Evolutionary conservation across 2,113 vertebrate genomes (phyloP).

Genomic region (Ailuropoda melanoleuca): DNA sequence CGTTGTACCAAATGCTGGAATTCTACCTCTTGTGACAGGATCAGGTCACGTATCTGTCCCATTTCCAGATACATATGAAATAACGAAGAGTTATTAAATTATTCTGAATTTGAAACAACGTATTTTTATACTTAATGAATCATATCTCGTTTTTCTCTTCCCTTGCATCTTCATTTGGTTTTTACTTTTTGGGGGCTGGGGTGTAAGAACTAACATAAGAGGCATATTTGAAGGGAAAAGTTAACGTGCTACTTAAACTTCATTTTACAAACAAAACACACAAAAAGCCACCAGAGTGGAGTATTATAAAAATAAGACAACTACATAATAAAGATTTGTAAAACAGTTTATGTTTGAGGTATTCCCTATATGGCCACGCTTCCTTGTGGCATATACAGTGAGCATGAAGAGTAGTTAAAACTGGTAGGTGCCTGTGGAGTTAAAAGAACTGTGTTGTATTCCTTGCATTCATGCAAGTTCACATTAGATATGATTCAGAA

Average conservation of each 20-base stretch:
- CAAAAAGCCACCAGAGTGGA: constrained; percentile 56
- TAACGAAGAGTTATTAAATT: constrained; percentile 94
- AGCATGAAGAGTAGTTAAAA: neutral
- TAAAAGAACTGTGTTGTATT: neutral
- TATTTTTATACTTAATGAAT: constrained; percentile 88
- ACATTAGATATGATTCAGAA: neutral
- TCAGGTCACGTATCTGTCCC: constrained; percentile 94
- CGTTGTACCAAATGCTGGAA: constrained; percentile 97
- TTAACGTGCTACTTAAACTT: constrained; percentile 41
- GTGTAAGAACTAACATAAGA: constrained; percentile 55
- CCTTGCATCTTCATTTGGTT: constrained; percentile 67
- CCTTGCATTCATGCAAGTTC: neutral
- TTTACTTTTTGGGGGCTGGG: neutral
- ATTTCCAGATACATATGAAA: constrained; percentile 96
- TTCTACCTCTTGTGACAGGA: constrained; percentile 96
- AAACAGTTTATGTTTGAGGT: neutral
- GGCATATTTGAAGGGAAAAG: constrained; percentile 66
- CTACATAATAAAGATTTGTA: constrained; percentile 58
- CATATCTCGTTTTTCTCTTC: constrained; percentile 81
- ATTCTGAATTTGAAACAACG: constrained; percentile 83
- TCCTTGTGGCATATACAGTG: constrained; percentile 29
- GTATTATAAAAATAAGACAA: constrained; percentile 74
- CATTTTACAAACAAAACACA: neutral
- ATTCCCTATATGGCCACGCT: constrained; percentile 15
- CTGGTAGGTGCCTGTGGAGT: constrained; percentile 38